These are phyloP conservation scores for Amiota mariae DNA, from an alignment of 2,888 invertebrate species.

Conservation along the genomic window DNA sequence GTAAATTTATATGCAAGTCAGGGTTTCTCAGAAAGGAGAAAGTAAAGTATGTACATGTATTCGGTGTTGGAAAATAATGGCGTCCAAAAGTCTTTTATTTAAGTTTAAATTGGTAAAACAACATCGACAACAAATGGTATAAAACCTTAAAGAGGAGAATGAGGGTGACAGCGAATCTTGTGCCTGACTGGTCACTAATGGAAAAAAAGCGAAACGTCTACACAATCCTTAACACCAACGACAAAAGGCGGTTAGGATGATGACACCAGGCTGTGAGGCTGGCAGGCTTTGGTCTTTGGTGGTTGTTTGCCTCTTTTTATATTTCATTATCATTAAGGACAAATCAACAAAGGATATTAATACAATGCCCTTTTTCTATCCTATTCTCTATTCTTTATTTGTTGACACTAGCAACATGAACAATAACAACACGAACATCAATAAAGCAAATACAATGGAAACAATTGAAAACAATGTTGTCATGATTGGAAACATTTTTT, in stretches of 20 bases:
- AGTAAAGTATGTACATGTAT: conserved; percentile 15
- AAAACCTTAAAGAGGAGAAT: conserved; percentile 6
- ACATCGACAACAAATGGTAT: neutral
- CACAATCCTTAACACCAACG: conserved; percentile 7
- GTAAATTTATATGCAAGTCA: conserved; percentile 68
- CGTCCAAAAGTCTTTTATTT: conserved; percentile 49
- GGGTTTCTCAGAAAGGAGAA: conserved; percentile 49
- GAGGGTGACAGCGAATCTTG: conserved; percentile 47
- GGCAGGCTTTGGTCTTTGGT: conserved; percentile 40
- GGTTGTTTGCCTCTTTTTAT: conserved; percentile 53
- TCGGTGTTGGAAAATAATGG: conserved; percentile 55
- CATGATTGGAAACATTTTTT: too few relatives aligned
- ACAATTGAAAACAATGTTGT: too few relatives aligned
- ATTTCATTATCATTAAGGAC: neutral
- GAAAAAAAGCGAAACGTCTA: conserved; percentile 49
- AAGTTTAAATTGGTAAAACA: conserved; percentile 30
- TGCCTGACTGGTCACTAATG: conserved; percentile 63
- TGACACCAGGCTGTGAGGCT: conserved; percentile 7
- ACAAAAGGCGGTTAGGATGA: neutral
- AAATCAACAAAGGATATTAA: neutral
- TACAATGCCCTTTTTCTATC: neutral
- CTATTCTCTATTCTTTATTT: conserved; percentile 45
- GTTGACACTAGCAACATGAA: neutral
- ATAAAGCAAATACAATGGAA: neutral
- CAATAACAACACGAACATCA: neutral